Conservation (phyloP, 2,113 vertebrate genomes). For the Cettia cetti region DNA sequence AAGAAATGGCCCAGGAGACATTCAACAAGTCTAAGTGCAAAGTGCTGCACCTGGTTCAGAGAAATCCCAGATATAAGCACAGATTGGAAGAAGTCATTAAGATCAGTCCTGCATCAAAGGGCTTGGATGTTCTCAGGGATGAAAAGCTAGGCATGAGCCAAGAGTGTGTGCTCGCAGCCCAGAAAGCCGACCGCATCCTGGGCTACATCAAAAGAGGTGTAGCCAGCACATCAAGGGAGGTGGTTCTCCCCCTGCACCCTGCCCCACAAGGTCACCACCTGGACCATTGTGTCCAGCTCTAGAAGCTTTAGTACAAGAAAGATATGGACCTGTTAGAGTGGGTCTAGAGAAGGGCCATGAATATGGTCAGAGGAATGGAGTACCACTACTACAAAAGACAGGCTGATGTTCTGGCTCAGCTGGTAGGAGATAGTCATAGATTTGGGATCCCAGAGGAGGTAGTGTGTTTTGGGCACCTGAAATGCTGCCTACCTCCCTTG, state of each 20-base stretch:
- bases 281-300: too few species aligned
- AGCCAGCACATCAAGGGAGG: not conserved
- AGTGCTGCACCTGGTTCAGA: not conserved
- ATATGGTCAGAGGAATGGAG: not conserved
- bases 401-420: not conserved
- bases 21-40: not conserved
- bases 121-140: not conserved
- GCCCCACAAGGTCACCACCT: not conserved
- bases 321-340: not conserved
- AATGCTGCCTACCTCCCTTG: not conserved
- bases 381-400: not conserved
- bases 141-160: not conserved
- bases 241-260: not conserved
- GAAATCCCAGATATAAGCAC: not conserved
- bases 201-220: not conserved
- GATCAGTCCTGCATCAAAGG: not conserved
- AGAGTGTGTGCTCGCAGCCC: not conserved
- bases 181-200: rapidly evolving
- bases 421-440: not conserved
- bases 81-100: not conserved
- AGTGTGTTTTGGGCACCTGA: not conserved
- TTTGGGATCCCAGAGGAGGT: not conserved
- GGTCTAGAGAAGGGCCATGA: not conserved
- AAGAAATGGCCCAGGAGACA: not conserved
- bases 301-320: not conserved